Evolutionary conservation across 2,888 invertebrate genomes (phyloP), one percentile per base, ranked within the genome.

Genomic region (Asteroscopus sphinx): DNA sequence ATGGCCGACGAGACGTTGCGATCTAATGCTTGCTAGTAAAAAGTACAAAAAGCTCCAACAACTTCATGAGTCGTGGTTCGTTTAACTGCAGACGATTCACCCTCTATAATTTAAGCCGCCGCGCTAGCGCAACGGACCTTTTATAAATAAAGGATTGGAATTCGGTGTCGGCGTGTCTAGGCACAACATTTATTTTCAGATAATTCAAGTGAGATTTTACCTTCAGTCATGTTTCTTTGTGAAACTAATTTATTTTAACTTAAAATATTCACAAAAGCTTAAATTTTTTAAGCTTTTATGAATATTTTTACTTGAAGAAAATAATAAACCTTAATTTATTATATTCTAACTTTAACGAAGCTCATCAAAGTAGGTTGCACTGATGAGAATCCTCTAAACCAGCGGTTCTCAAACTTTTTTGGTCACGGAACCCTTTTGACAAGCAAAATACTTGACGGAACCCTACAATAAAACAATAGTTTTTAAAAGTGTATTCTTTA

Each of bases 21-120:
- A 73, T 79, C 80, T 79, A 81, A 79, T 70, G 65, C 60, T 64
- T 66, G 56, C 55, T 42, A 62, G 56, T 77, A 79, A 78, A 76
- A 77, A 69, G 57, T 64, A 68, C 66, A 82, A 80, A 79, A 77
- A 76, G 74, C 64, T 66, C 67, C 76, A 77, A 83, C 81, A 80
- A 81, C 81, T 85, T 81, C 79, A 82, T 80, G 80, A 78, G 78
- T 82, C 86, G 82, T 85, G 83, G 76, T 78, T 73, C 78, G 78
- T 80, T 77, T 73, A 79, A 76, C 77, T 71, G 67, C 70, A 63
- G 70, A 79, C 75, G 78, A 69, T 70, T 71, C 72, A 73, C 68
- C 76, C 79, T 73, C 81, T 83, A 79, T 82, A 82, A 82, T 85
- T 83, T 81, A 73, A 80, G 70, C 60, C 71, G 63, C 63, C 47